phyloP scores from a whole-genome alignment of 2,888 invertebrate species.

The Yponomeuta cagnagella region DNA sequence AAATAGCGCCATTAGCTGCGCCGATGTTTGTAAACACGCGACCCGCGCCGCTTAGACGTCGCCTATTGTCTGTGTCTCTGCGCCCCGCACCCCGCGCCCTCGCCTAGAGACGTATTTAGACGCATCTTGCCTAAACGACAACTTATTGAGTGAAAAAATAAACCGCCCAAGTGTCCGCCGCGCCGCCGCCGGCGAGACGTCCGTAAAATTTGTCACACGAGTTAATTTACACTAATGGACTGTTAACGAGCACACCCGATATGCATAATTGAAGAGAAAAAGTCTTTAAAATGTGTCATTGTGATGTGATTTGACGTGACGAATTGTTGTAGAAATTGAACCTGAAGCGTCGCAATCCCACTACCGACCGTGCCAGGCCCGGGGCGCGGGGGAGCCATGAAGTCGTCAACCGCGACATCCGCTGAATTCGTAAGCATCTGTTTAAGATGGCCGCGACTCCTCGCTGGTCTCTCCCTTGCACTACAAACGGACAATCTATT shows the following conservation, averaged over 20 bases:
- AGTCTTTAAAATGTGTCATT: constrained; percentile 1
- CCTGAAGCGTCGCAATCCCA: background rate
- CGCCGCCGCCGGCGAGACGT: constrained; percentile 22
- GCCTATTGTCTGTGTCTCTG: background rate
- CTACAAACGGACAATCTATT: too few relatives aligned
- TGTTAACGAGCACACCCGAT: constrained; percentile 41
- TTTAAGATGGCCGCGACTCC: too few relatives aligned
- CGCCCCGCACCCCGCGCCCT: background rate
- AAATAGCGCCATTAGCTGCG: constrained; percentile 57
- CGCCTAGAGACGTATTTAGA: constrained; percentile 4
- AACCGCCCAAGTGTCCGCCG: constrained; percentile 28
- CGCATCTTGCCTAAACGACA: background rate
- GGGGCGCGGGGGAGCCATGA: background rate
- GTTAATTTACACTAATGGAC: constrained; percentile 65
- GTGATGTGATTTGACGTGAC: background rate
- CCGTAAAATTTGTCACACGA: constrained; percentile 51
- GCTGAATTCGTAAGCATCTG: too few relatives aligned
- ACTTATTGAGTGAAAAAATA: constrained; percentile 15
- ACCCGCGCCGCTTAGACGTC: constrained; percentile 25
- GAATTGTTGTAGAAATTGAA: background rate
- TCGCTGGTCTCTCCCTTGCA: too few relatives aligned
- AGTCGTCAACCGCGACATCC: too few relatives aligned
- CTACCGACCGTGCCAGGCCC: background rate
- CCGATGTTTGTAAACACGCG: constrained; percentile 55
- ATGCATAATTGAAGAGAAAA: constrained; percentile 10